Evolutionary conservation across 1,140 invertebrate genomes (phyloP).

Genomic region (Aricia agestis): DNA sequence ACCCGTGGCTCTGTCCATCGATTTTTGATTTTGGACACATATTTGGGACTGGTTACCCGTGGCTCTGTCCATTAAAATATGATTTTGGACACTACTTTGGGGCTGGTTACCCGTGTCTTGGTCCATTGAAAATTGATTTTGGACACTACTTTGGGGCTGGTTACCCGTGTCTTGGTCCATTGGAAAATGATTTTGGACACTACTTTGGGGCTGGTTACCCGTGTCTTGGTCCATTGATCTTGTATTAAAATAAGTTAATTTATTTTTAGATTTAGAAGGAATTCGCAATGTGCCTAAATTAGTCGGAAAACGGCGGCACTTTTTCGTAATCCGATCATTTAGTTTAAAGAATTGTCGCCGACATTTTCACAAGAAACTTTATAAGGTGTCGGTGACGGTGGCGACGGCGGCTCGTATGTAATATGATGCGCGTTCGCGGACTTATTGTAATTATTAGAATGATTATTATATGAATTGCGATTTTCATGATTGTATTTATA

Average conservation of each 20-base stretch:
- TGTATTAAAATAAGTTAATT: too few relatives aligned
- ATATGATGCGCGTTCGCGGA: conserved; percentile 14
- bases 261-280: neutral
- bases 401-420: conserved; percentile 1
- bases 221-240: too few relatives aligned
- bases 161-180: too few relatives aligned
- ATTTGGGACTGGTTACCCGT: conserved; percentile 17
- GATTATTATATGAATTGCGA: conserved; percentile 5
- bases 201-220: too few relatives aligned
- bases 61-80: neutral
- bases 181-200: too few relatives aligned
- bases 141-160: too few relatives aligned
- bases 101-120: too few relatives aligned
- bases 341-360: conserved; percentile 16
- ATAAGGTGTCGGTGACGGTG: neutral
- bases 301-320: conserved; percentile 18
- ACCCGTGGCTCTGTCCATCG: too few relatives aligned
- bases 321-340: conserved; percentile 17
- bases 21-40: conserved; percentile 2
- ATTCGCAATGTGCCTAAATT: conserved; percentile 4
- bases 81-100: too few relatives aligned
- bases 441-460: conserved; percentile 16
- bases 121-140: too few relatives aligned
- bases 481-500: too few relatives aligned
- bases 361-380: conserved; percentile 14